phyloP scores from a whole-genome alignment of 2,888 invertebrate genomes.

The Biston betularia region DNA sequence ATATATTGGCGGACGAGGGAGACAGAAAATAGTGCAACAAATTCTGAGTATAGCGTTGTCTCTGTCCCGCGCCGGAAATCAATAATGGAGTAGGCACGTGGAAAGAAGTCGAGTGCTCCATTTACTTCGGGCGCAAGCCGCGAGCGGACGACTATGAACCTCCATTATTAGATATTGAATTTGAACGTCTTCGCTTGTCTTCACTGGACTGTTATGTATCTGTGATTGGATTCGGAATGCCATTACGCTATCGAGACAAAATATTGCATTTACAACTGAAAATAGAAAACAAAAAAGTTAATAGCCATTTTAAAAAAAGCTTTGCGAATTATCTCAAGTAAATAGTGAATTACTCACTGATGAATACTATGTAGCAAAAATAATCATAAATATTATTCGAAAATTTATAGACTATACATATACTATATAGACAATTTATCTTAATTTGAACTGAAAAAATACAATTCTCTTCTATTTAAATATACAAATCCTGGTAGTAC shows the following conservation, averaged over 20 bases:
- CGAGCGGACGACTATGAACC: constrained; percentile 59
- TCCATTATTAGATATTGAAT: constrained; percentile 67
- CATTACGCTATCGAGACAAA: constrained; percentile 11
- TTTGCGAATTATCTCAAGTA: too few species aligned
- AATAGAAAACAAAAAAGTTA: neutral
- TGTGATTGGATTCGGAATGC: constrained; percentile 55
- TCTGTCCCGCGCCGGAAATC: constrained; percentile 83
- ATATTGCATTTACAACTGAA: constrained; percentile 5
- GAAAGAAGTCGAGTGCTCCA: constrained; percentile 77
- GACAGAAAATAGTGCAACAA: constrained; percentile 85
- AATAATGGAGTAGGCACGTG: constrained; percentile 85
- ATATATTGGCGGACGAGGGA: constrained; percentile 81
- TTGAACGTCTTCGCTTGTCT: constrained; percentile 53
- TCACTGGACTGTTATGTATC: constrained; percentile 15
- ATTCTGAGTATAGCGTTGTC: constrained; percentile 77
- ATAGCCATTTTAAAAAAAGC: too few species aligned
- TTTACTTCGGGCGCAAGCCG: constrained; percentile 73
- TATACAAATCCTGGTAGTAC: constrained; percentile 14
- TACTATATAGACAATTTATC: neutral
- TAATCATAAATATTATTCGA: neutral
- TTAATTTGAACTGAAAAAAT: constrained; percentile 11
- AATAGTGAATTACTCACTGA: too few species aligned
- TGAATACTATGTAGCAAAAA: neutral
- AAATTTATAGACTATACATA: neutral
- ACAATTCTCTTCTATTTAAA: neutral